A percentile compares a stretch with the other conserved stretches of the same genome.
phyloP scores from a whole-genome alignment of 2,888 invertebrate genomes.

The Micoletzkya japonica region DNA sequence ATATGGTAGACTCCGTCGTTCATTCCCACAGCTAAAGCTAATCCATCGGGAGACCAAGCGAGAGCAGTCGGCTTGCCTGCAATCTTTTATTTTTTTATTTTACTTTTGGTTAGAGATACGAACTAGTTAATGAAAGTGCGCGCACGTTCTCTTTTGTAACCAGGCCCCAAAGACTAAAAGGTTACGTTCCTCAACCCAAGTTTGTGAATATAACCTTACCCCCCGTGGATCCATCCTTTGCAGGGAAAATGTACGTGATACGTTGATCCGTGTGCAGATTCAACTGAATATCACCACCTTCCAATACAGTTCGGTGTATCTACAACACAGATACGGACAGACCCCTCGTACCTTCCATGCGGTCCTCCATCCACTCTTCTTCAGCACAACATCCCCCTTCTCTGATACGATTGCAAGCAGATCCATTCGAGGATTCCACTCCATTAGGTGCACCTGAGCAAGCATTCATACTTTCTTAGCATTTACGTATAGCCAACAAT shows the following conservation, averaged over 20 bases:
- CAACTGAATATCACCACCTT: background rate
- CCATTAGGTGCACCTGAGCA: constrained; percentile 26
- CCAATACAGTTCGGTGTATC: background rate
- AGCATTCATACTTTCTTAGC: background rate
- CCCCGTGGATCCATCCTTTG: constrained; percentile 7
- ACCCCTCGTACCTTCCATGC: constrained; percentile 18
- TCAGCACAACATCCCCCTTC: constrained; percentile 25
- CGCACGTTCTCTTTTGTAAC: too few species aligned
- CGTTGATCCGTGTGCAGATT: constrained; percentile 22
- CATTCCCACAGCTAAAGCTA: constrained; percentile 24
- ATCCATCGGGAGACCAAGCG: constrained; percentile 28
- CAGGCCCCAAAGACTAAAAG: too few species aligned
- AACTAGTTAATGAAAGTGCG: too few species aligned
- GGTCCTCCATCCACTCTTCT: constrained; percentile 29
- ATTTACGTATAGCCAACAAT: too few species aligned
- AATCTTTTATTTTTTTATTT: too few species aligned
- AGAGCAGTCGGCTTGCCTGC: constrained; percentile 9
- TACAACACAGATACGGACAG: background rate
- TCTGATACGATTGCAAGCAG: constrained; percentile 20
- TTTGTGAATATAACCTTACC: constrained; percentile 5
- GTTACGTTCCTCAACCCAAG: background rate
- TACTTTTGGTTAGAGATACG: too few species aligned
- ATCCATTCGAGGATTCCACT: constrained; percentile 27
- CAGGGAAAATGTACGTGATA: constrained; percentile 11
- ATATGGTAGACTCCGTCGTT: constrained; percentile 16